Base-by-base conservation (phyloP, 2,888 invertebrate genomes). In the Plebejus argus region DNA sequence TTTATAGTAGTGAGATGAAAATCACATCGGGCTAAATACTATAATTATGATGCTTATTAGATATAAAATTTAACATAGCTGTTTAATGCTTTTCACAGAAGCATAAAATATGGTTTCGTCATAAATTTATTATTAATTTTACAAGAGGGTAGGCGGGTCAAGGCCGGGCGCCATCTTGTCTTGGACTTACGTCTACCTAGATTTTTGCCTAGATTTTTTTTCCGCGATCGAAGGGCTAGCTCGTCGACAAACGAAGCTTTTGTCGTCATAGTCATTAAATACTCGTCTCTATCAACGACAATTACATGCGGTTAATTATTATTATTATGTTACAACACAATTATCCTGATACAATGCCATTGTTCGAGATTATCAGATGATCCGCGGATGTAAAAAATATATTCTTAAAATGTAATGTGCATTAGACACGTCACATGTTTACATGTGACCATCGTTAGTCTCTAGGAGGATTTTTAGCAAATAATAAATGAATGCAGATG, bases 291-390 rank as follows among this genome's bases (percentile, higher is more conserved):
- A 66, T 28, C 66, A 66, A 66, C 66, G 33, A 66, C 66, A 66
- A 66, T 66, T 66, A 66, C 18, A 66, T 66, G 66, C 66, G 12
- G 66, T 66, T 66, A 66, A 66, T 66, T 66, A 66, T 66, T 66
- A 66, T 66, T 66, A 66, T 66, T 66, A 66, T 33, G 66, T 66
- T 66, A 66, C 66, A 66, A 66, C 66, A 66, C 33, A 66, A 66
- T 33, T 33, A 66, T 66, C 66, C 66, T 18, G 66, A 66, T 66
- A 66, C 66, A 66, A 66, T 66, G 66, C 66, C 28, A 66, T 66
- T 66, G 66, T 66, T 66, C 66, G 66, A 66, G 66, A 66, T 66
- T 66, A 66, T 66, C 66, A 28, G 66, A 28, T 66, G 28, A 66
- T 66, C 66, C 28, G 28, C 28, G 28, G 18, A 66, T 66, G 4